A percentile compares a stretch with the other conserved stretches of the same genome.
phyloP scores from a whole-genome alignment of 2,113 vertebrate species.

The Aspidoscelis tigris region DNA sequence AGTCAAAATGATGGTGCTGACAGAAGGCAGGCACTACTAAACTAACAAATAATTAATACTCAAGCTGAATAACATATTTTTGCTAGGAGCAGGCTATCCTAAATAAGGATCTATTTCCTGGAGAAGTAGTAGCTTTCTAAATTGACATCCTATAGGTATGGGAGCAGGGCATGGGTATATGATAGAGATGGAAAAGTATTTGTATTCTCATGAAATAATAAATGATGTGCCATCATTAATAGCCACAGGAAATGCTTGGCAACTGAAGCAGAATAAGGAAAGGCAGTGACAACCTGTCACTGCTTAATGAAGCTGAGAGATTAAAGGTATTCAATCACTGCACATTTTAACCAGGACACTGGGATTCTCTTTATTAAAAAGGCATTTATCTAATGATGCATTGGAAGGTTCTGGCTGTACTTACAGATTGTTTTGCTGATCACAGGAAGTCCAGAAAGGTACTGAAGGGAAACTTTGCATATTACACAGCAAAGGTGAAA shows the following conservation, averaged over 20 bases:
- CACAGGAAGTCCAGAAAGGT: constrained; percentile 13
- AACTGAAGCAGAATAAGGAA: constrained; percentile 60
- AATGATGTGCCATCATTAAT: constrained; percentile 63
- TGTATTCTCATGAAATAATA: constrained; percentile 60
- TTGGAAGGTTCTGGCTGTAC: constrained; percentile 50
- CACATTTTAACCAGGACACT: constrained; percentile 55
- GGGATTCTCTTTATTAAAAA: constrained; percentile 72
- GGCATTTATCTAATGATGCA: constrained; percentile 62
- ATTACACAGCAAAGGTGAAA: background rate
- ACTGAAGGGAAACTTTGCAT: background rate
- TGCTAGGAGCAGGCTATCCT: background rate
- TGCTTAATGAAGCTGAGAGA: constrained; percentile 62
- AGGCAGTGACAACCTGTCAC: constrained; percentile 40
- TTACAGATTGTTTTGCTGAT: constrained; percentile 18
- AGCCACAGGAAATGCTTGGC: constrained; percentile 53
- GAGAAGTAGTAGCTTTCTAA: constrained; percentile 16
- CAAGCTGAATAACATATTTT: background rate
- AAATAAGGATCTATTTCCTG: background rate
- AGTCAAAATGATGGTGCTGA: background rate
- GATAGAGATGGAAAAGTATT: constrained; percentile 46
- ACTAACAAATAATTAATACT: constrained; percentile 16
- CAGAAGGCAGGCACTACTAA: constrained; percentile 11
- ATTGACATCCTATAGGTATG: constrained; percentile 24
- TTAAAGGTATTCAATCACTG: constrained; percentile 57
- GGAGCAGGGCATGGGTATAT: constrained; percentile 1